Conservation (phyloP, 2,888 invertebrate species). For the Limnephilus auricula region DNA sequence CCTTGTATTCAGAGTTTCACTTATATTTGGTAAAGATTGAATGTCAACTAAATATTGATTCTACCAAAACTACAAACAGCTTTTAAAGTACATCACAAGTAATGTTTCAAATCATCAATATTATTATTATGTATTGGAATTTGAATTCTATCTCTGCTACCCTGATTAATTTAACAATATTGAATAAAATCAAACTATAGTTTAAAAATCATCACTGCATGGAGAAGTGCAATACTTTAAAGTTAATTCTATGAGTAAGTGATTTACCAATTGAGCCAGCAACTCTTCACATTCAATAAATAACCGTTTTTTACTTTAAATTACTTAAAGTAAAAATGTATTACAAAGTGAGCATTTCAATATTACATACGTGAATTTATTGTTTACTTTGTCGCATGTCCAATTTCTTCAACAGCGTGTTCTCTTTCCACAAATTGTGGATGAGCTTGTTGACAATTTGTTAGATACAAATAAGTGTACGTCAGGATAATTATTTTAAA, state of each 20-base stretch:
- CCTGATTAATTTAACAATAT: neutral
- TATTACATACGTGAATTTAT: slow-evolving; percentile 19
- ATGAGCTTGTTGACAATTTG: slow-evolving; percentile 6
- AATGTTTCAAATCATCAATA: neutral
- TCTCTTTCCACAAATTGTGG: neutral
- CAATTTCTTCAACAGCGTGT: slow-evolving; percentile 5
- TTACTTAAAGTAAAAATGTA: slow-evolving; percentile 49
- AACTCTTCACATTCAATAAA: slow-evolving; percentile 50
- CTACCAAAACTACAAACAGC: slow-evolving; percentile 21
- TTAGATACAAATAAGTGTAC: slow-evolving; percentile 6
- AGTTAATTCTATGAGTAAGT: slow-evolving; percentile 36
- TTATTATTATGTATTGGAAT: neutral
- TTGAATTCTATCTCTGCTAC: neutral
- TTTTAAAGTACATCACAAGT: neutral
- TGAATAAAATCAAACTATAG: neutral
- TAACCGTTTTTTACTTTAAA: slow-evolving; percentile 46
- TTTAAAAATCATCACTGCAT: slow-evolving; percentile 22
- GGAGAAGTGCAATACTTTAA: neutral
- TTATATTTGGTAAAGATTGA: neutral
- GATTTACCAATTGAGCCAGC: slow-evolving; percentile 46
- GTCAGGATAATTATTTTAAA: slow-evolving; percentile 14
- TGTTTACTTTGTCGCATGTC: neutral
- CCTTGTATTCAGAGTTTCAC: slow-evolving; percentile 5
- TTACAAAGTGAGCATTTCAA: slow-evolving; percentile 52
- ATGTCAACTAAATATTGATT: slow-evolving; percentile 11